A percentile compares a stretch with the other conserved stretches of the same genome.
Conservation (phyloP, 1,140 invertebrate species). For the Geopemphigus sp. region DNA sequence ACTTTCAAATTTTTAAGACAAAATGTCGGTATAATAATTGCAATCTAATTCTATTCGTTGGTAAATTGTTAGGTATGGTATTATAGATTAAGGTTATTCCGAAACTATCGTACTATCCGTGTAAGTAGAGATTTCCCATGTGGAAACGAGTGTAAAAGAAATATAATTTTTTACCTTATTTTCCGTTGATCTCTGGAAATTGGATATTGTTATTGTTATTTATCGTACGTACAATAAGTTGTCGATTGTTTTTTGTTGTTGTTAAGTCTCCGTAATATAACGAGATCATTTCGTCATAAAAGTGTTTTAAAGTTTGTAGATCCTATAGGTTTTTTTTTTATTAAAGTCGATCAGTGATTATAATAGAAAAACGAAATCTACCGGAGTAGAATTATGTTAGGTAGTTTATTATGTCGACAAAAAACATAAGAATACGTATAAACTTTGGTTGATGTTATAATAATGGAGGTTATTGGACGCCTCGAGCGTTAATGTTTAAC, state of each 20-base stretch:
- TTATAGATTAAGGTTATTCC: constrained; percentile 33
- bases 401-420: neutral
- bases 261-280: neutral
- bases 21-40: constrained; percentile 4
- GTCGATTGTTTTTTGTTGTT: neutral
- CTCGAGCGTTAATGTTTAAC: neutral
- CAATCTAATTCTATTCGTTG: neutral
- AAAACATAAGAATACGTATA: neutral
- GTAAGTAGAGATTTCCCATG: constrained; percentile 25
- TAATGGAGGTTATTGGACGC: neutral
- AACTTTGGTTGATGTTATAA: neutral
- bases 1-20: constrained; percentile 12
- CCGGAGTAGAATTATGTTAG: neutral
- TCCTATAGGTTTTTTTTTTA: neutral
- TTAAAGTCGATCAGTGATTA: neutral
- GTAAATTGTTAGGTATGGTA: constrained; percentile 11
- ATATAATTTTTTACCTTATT: constrained; percentile 17
- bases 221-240: neutral
- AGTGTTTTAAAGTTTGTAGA: neutral
- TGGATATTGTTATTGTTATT: constrained; percentile 17
- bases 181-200: constrained; percentile 9
- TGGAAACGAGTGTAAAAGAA: constrained; percentile 2
- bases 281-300: neutral
- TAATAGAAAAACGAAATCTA: neutral
- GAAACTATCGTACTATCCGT: neutral